Conservation (phyloP, 53 echinoderm and acorn worm genomes). For the Temnopleurus reevesii region DNA sequence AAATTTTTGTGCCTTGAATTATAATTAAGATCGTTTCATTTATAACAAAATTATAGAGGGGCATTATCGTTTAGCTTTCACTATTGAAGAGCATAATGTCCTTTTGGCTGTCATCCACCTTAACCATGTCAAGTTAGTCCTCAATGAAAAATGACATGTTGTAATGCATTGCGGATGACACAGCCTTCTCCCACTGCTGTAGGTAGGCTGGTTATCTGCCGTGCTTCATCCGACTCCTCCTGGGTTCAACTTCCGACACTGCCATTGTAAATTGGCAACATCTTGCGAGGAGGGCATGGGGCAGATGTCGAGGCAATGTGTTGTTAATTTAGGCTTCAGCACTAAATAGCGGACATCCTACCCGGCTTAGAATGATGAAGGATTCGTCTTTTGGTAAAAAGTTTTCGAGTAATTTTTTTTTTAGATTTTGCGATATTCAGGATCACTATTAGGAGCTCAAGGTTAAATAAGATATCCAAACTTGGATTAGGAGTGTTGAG, state of each 20-base stretch:
- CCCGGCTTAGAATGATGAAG: not conserved
- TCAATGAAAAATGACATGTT: constrained; percentile 27
- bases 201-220: not conserved
- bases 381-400: too few species aligned
- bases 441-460: too few species aligned
- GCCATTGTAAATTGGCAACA: constrained; percentile 26
- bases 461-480: too few species aligned
- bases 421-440: too few species aligned
- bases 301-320: constrained; percentile 30
- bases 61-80: too few species aligned
- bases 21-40: too few species aligned
- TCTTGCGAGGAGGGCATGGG: not conserved
- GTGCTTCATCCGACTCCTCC: not conserved
- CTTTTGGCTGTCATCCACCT: too few species aligned
- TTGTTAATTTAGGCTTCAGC: constrained; percentile 20
- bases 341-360: constrained; percentile 23
- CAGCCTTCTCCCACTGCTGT: not conserved
- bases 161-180: constrained; percentile 36
- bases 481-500: too few species aligned
- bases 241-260: constrained; percentile 6
- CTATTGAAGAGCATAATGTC: too few species aligned
- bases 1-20: too few species aligned
- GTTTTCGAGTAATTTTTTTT: too few species aligned
- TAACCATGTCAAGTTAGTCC: not conserved
- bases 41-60: too few species aligned